phyloP scores from a whole-genome alignment of 2,113 vertebrate genomes.

The Phaethornis superciliosus region DNA sequence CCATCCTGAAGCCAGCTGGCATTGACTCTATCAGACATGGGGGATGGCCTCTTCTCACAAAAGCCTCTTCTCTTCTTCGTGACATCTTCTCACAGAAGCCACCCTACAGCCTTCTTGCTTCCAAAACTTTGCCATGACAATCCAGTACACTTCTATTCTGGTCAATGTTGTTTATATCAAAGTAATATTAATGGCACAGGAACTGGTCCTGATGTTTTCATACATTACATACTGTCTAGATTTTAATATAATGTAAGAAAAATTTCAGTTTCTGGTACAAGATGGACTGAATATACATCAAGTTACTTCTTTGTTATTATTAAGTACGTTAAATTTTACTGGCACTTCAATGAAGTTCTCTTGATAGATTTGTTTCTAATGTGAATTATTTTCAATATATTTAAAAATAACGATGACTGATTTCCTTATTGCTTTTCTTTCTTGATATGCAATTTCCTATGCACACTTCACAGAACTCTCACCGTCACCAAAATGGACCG shows the following conservation, averaged over 20 bases:
- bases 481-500: not conserved
- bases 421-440: not conserved
- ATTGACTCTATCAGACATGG: fast-evolving
- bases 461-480: not conserved
- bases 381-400: not conserved
- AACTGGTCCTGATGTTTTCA: not conserved
- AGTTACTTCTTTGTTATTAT: not conserved
- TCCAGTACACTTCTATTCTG: not conserved
- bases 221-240: not conserved
- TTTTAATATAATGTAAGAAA: not conserved
- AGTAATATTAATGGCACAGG: not conserved
- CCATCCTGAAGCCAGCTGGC: not conserved
- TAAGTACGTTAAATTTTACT: not conserved
- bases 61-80: not conserved
- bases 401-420: not conserved
- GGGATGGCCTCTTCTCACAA: not conserved
- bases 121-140: not conserved
- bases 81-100: not conserved
- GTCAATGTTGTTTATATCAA: not conserved
- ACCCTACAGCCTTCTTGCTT: not conserved
- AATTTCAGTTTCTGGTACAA: not conserved
- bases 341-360: not conserved
- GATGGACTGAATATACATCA: not conserved
- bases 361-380: not conserved
- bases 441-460: not conserved